Base-by-base conservation (phyloP, 2,113 vertebrate species). In the Pomatorhinus ruficollis region DNA sequence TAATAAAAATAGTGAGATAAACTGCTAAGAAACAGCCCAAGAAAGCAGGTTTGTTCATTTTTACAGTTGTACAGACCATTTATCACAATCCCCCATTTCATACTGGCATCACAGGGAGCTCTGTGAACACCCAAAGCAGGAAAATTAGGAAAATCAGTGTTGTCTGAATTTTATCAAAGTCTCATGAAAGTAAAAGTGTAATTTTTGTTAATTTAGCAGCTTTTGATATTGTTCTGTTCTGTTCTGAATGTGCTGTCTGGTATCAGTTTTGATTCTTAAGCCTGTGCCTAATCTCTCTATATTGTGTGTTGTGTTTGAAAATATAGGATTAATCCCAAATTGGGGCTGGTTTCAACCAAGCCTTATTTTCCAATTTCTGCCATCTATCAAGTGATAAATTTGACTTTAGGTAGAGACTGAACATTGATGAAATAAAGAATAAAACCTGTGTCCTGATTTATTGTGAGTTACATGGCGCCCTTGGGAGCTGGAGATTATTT, bases 1-100 rank as follows among this genome's bases (percentile, higher is more conserved):
- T 54, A 92, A 93, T 94, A 86, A 94, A 97, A 95, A 88, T n/a
- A 66, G 25, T 4, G 57, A 87, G 31, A 82, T 60, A 89, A 92
- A 91, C 61, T 87, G 87, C 66, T 64, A 93, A 89, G 87, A 71
- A 83, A 85, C 11, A 77, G 68, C 74, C 35, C 0, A 0, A 85
- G n/a, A 69, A 87, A 83, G 42, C 68, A 83, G 28, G 12, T 63
- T 80, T 76, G 70, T 12, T 83, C 33, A 3, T 40, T 77, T 74
- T 81, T 83, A 69, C 56, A 81, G 49, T 23, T 49, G 61, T 14
- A 89, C 45, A 71, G 81, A 77, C 30, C 5, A 2, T 42, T 68
- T 15, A 53, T 57, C 37, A 35, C 2, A 1, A 54, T 17, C 24
- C 69, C 52, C 10, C 0, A 1, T 17, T 75, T 71, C 35, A 3